Base-by-base conservation (phyloP, 2,888 invertebrate species). In the Caenorhabditis wallacei region DNA sequence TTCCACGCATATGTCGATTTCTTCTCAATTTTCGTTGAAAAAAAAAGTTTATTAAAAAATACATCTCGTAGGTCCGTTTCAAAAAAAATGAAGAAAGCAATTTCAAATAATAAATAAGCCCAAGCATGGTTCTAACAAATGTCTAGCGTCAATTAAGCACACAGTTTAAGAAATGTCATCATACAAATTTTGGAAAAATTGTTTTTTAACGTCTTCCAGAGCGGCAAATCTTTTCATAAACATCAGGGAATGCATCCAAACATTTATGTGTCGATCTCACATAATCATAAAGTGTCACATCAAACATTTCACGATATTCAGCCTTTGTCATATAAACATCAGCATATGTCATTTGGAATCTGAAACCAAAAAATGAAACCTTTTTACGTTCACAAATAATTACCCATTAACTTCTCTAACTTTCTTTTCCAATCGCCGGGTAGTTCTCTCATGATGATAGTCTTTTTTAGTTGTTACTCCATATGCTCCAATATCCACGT, bases 291-390 rank as follows among this genome's bases (percentile, higher is more conserved):
- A 96, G 93, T 0, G 93, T 93, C 92, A 95, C 95, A 92, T 96
- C 95, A 92, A 96, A 96, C 96, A 96, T 96, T 63, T 93, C 90
- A 8, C 95, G 92, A 92, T 96, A 96, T 92, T 96, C 96, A 10
- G 95, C 94, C 24, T 93, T 92, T 0, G 95, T 95, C 88, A 95
- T 94, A 92, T 95, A 95, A 0, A 95, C 95, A 91, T 96, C 96
- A 0, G 95, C 95, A 92, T 96, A 96, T 43, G 96, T 92, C 96
- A 96, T 96, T 93, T 96, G 95, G 92, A 95, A 95, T 11, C 94
- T 95, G 90, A 13, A 89, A 84, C 2, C 16, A 16, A 40, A 16
- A 10, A 8, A 10, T 13, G 16, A 10, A 2, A 2, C 4, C 40
- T 13, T 30, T 30, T 30, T 40, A 40, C 2, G 13, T 4, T 16